phyloP scores from a whole-genome alignment of 2,797 vertebrate species.

The Aeoliscus strigatus region DNA sequence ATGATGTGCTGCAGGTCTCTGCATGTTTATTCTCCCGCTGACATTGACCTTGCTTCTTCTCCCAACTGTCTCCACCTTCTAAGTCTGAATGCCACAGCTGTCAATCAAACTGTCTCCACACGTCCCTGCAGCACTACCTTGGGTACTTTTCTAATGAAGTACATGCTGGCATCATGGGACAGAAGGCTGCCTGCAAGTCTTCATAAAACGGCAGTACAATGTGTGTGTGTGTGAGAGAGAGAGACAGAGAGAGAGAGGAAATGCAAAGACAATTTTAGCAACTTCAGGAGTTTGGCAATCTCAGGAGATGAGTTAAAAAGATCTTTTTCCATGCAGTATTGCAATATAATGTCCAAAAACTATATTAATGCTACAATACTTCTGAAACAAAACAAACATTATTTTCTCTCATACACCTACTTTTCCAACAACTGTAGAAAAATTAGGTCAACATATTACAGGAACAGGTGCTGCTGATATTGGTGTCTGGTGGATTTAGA shows the following conservation, averaged over 20 bases:
- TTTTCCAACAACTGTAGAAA: too few relatives aligned
- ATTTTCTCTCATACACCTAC: too few relatives aligned
- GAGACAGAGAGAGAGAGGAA: too few relatives aligned
- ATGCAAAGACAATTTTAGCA: conserved; percentile 2
- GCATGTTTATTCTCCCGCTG: conserved; percentile 51
- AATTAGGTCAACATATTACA: too few relatives aligned
- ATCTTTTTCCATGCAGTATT: neutral
- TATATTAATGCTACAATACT: too few relatives aligned
- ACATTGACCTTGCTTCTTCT: conserved; percentile 50
- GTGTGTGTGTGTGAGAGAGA: conserved; percentile 16
- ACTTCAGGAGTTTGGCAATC: conserved; percentile 3
- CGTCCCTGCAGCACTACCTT: conserved; percentile 33
- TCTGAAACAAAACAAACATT: too few relatives aligned
- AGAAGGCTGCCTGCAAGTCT: conserved; percentile 38
- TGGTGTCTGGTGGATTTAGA: too few relatives aligned
- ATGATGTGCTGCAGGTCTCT: too few relatives aligned
- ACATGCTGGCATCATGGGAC: conserved; percentile 46
- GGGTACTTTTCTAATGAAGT: conserved; percentile 63
- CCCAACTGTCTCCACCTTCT: conserved; percentile 50
- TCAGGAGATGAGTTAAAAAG: neutral
- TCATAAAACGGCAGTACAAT: conserved; percentile 16
- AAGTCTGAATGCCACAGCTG: conserved; percentile 66
- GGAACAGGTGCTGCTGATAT: too few relatives aligned
- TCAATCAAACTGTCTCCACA: conserved; percentile 60
- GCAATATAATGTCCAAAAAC: too few relatives aligned